Conservation (phyloP, 2,888 invertebrate genomes). For the Lithosia quadra region DNA sequence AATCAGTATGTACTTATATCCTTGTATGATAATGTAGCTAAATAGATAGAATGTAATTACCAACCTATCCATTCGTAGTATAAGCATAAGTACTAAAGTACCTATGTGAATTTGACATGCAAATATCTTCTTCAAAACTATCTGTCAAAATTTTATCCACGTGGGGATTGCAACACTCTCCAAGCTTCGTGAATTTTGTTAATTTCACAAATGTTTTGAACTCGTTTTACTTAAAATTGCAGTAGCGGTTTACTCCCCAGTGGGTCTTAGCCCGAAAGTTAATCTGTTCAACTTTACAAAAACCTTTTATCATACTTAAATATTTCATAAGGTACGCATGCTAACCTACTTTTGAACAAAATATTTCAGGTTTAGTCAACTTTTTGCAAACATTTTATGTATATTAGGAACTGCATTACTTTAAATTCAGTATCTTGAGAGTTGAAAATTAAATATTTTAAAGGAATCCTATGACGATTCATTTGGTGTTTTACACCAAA, state of each 20-base stretch:
- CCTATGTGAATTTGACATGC: no score
- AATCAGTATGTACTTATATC: no score
- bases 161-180: background rate
- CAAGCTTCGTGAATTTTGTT: background rate
- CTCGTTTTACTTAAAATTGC: conserved; percentile 22
- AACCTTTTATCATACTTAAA: conserved; percentile 14
- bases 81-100: no score
- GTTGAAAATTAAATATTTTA: no score
- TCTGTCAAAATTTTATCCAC: background rate
- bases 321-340: background rate
- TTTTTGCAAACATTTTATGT: background rate
- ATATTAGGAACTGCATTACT: background rate
- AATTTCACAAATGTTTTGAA: conserved; percentile 13
- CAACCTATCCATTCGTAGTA: no score
- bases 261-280: conserved; percentile 20
- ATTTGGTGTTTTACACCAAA: no score
- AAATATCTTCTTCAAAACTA: background rate
- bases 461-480: no score
- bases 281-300: conserved; percentile 17
- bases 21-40: no score
- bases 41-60: no score
- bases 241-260: conserved; percentile 15
- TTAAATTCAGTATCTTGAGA: background rate
- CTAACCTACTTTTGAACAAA: background rate
- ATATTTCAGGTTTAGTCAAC: background rate